Percentiles rank a stretch among this genome's conserved stretches.
Evolutionary conservation across 2,113 vertebrate species (phyloP).

Genomic region (Callopanchax toddi): DNA sequence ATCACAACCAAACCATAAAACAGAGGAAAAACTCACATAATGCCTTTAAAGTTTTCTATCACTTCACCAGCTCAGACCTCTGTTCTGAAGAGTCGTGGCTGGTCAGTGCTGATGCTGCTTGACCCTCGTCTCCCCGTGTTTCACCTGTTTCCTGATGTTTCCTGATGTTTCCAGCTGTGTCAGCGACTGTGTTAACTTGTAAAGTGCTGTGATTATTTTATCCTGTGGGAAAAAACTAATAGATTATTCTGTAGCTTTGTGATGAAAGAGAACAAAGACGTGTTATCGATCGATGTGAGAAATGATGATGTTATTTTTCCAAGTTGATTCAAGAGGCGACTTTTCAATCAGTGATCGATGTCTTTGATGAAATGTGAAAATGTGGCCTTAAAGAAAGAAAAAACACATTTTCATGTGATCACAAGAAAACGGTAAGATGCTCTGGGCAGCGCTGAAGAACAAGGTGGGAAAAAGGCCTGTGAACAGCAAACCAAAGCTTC

Average conservation of each 20-base stretch:
- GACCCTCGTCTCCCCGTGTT: neutral
- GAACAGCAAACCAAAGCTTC: conserved; percentile 54
- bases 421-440: conserved; percentile 17
- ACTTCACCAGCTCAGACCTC: conserved; percentile 59
- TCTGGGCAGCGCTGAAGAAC: conserved; percentile 11
- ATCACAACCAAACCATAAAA: conserved; percentile 9
- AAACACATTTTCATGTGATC: conserved; percentile 18
- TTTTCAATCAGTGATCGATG: conserved; percentile 7
- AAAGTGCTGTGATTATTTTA: conserved; percentile 15
- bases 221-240: neutral
- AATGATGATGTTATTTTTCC: neutral
- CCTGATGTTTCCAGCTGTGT: conserved; percentile 35
- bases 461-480: conserved; percentile 13
- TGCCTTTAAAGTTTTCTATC: conserved; percentile 55
- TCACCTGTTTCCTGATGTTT: conserved; percentile 27
- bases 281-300: neutral
- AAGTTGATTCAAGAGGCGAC: conserved; percentile 2
- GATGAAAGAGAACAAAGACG: conserved; percentile 9
- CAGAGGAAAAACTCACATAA: conserved; percentile 38
- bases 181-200: conserved; percentile 9
- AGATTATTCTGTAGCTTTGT: conserved; percentile 14
- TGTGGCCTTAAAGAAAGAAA: conserved; percentile 41
- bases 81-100: too few species aligned
- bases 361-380: conserved; percentile 19
- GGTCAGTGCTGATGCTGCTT: too few species aligned